These are phyloP conservation scores for Polydrusus cervinus DNA, from an alignment of 2,888 invertebrate species.

Conservation along the genomic window DNA sequence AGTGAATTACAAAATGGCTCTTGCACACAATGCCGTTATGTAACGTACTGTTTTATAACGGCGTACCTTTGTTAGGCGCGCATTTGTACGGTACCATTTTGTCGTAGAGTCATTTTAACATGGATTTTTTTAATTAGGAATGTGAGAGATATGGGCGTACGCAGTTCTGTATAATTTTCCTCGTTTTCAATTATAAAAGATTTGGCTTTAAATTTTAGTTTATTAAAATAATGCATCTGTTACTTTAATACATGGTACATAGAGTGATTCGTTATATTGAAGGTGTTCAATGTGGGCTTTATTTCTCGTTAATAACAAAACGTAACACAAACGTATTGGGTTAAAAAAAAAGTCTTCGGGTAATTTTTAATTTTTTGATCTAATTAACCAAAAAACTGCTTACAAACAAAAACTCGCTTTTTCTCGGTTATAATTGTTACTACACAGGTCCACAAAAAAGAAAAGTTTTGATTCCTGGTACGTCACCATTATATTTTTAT, in stretches of 20 bases:
- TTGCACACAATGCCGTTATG: too few species aligned
- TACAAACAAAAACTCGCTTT: too few species aligned
- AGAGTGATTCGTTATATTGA: conserved; percentile 31
- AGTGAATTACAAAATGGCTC: too few species aligned
- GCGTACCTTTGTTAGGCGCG: too few species aligned
- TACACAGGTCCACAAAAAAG: too few species aligned
- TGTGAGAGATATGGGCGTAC: conserved; percentile 67
- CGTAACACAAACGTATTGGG: not conserved
- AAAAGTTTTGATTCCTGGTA: too few species aligned
- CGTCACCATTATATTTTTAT: too few species aligned
- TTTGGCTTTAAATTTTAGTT: conserved; percentile 46
- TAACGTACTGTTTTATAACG: too few species aligned
- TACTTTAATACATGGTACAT: conserved; percentile 13
- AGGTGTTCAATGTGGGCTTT: not conserved
- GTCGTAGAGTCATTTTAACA: conserved; percentile 50
- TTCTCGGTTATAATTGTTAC: too few species aligned
- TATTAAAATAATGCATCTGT: conserved; percentile 31
- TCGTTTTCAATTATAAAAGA: conserved; percentile 35
- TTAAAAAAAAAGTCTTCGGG: not conserved
- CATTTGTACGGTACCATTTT: too few species aligned
- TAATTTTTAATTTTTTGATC: too few species aligned
- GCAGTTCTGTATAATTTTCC: conserved; percentile 59
- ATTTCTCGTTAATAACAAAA: not conserved
- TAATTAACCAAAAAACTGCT: too few species aligned
- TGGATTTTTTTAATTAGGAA: conserved; percentile 60